These are phyloP conservation scores for Manis pentadactyla DNA, from an alignment of 2,797 vertebrate species.

Conservation along the genomic window DNA sequence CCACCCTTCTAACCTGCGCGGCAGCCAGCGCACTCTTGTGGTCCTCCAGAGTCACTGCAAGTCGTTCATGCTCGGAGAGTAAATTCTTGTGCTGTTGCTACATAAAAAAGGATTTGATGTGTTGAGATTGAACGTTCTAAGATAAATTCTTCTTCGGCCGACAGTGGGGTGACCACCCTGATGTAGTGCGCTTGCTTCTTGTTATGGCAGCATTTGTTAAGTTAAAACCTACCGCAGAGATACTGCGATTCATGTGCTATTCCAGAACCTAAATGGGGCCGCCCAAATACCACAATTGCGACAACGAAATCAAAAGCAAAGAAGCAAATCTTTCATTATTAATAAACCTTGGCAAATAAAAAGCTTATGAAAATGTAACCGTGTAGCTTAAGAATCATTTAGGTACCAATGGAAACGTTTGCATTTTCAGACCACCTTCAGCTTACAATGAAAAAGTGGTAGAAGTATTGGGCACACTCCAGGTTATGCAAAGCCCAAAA, in stretches of 20 bases:
- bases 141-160: conserved; percentile 7
- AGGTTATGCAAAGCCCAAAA: background rate
- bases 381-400: background rate
- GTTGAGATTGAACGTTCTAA: conserved; percentile 68
- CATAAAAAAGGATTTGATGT: conserved; percentile 86
- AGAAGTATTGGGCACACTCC: background rate
- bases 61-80: conserved; percentile 93
- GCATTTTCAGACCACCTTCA: background rate
- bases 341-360: background rate
- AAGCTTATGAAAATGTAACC: background rate
- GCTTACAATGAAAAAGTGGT: background rate
- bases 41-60: conserved; percentile 96
- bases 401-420: background rate
- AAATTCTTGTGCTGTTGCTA: conserved; percentile 97
- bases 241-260: background rate
- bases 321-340: background rate
- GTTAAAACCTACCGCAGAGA: background rate
- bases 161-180: background rate
- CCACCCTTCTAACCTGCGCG: conserved; percentile 93
- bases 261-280: background rate
- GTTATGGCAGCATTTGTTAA: background rate
- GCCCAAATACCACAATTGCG: background rate
- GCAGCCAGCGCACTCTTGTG: conserved; percentile 98
- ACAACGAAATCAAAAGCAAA: conserved; percentile 18
- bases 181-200: background rate